Evolutionary conservation across 2,888 invertebrate genomes (phyloP), one percentile per base, ranked within the genome.

Genomic region (Ophion costatus): DNA sequence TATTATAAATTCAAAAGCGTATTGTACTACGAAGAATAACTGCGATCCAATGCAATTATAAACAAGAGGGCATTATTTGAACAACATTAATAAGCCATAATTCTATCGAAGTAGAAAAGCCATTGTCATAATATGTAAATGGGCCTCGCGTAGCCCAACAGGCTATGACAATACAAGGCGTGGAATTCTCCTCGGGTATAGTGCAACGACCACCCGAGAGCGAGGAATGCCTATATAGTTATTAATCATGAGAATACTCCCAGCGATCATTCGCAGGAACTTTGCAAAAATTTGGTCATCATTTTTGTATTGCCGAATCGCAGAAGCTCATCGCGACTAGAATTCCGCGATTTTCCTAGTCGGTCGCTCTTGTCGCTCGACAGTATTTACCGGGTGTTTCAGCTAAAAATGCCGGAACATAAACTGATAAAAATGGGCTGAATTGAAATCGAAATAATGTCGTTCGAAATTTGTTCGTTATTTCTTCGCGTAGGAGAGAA

Each of bases 221-320:
- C 45, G 20, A 51, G 38, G 38, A 69, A 67, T 66, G 57, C 51
- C 45, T 56, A 64, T 67, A 56, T n/a, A 51, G 45, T 80, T 64
- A 67, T 56, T 59, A 86, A 84, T 78, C 17, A 78, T 82, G 82
- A 51, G 82, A 78, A 82, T 78, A 51, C 78, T 82, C 82, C 69
- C 78, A 82, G 67, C 73, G 38, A 20, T 29, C 4, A 67, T 80
- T 80, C 73, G 64, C 59, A 17, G 66, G 66, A 56, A 42, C 80
- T 74, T 45, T 66, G 45, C 33, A 59, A 67, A 59, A 66, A 67
- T 80, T 80, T 73, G 66, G 73, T 59, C 73, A 80, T 45, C 59
- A 9, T n/a, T 63, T 64, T 20, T 33, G 61, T 45, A 63, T 63
- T 29, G 24, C 63, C 33, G 5, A 63, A 74, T 45, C 63, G 45